Evolutionary conservation across 2,113 vertebrate genomes (phyloP).

Genomic region (Alethe castanea): DNA sequence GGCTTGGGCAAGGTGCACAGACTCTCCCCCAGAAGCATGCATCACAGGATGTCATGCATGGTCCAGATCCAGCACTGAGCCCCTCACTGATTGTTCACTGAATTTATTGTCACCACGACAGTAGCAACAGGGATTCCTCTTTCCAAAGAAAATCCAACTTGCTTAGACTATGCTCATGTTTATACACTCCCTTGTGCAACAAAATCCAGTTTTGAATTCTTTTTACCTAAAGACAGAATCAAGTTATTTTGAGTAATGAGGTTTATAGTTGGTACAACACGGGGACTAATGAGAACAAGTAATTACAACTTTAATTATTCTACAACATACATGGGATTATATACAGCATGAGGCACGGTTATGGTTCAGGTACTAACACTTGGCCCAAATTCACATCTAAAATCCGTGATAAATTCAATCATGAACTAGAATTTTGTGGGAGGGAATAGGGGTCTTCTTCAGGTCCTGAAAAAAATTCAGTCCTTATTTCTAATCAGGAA

Average conservation of each 20-base stretch:
- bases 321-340: not conserved
- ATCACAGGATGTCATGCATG: accelerated
- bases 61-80: not conserved
- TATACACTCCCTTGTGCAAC: not conserved
- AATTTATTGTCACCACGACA: not conserved
- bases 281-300: not conserved
- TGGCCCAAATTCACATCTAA: not conserved
- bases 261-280: not conserved
- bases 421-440: not conserved
- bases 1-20: not conserved
- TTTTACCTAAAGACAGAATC: not conserved
- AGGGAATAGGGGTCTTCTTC: not conserved
- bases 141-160: not conserved
- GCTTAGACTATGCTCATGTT: not conserved
- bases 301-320: not conserved
- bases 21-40: accelerated
- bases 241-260: not conserved
- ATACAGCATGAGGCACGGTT: not conserved
- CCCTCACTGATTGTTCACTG: not conserved
- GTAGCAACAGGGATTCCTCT: not conserved
- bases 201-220: not conserved
- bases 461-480: not conserved
- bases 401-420: not conserved
- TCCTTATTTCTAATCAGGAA: not conserved
- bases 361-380: not conserved